Evolutionary conservation across 1,140 invertebrate genomes (phyloP), one percentile per base, ranked within the genome.

Genomic region (Ptiloglossa arizonensis): DNA sequence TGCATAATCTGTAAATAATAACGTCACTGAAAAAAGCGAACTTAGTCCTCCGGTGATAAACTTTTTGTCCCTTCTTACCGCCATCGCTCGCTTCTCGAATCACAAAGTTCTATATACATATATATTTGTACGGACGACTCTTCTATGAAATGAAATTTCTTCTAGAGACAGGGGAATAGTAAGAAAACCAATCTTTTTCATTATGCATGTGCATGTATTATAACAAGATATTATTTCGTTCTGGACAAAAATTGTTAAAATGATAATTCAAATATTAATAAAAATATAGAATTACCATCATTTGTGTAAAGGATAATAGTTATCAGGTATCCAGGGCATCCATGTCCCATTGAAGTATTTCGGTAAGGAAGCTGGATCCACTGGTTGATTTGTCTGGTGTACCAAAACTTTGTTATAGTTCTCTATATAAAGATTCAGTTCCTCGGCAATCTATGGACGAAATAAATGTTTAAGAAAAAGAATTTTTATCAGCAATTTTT

Each of bases 1-100:
- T 90, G 73, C 89, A 90, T 91, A 91, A 91, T 91, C 86, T 87
- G 66, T 85, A 89, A 88, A 91, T 83, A 86, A 91, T 91, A 80
- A 87, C 81, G 75, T 76, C 48, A 27, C 46, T 24, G 59, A 72
- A 63, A 69, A 64, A 70, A 85, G 57, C 60, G 41, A 15, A 57
- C 52, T 68, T 59, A 56, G 44, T 72, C 70, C 67, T 57, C 79
- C 19, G 9, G 41, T 54, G 57, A 86, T 57, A 35, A 85, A 84
- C 71, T 81, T 84, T 83, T 84, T 85, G 27, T 38, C 50, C 59
- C 27, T 52, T 77, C 50, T 60, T 64, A 50, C 72, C n/a, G 48
- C 54, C 67, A 50, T 60, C 63, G 60, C 35, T 32, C 17, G 64
- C 29, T 67, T 59, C 38, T 22, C 35, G 19, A 54, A 17, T 57